Percentiles rank a stretch among this genome's conserved stretches.
These are phyloP conservation scores for Rhodeus uyekii DNA, from an alignment of 2,797 vertebrate genomes.

Conservation along the genomic window DNA sequence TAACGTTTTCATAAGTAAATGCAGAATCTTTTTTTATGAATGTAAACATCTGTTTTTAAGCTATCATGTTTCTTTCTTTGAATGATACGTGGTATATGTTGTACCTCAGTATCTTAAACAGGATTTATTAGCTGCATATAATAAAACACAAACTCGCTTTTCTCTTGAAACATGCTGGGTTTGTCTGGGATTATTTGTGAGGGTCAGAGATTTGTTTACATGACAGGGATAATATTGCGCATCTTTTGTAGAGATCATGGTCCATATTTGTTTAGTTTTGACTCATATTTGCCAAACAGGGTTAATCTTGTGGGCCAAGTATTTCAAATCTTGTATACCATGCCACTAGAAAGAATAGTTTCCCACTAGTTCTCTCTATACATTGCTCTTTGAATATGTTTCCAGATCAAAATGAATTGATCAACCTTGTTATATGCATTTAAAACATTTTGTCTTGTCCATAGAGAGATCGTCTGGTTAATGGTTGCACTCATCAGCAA, in stretches of 20 bases:
- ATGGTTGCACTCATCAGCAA: too few species aligned
- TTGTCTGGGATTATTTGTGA: neutral
- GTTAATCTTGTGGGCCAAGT: slow-evolving; percentile 4
- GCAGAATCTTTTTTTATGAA: neutral
- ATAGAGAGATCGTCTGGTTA: neutral
- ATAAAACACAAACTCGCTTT: neutral
- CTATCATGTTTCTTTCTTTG: neutral
- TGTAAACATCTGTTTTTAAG: slow-evolving; percentile 23
- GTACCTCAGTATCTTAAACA: slow-evolving; percentile 33
- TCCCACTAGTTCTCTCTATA: neutral
- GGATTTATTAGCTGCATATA: slow-evolving; percentile 15
- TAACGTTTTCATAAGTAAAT: neutral
- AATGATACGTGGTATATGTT: neutral
- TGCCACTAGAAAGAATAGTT: neutral
- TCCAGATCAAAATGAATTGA: neutral
- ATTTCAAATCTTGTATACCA: slow-evolving; percentile 11
- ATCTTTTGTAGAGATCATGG: slow-evolving; percentile 42
- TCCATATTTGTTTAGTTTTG: slow-evolving; percentile 45
- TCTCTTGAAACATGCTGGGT: neutral
- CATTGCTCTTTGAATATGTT: neutral
- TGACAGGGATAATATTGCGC: slow-evolving; percentile 13
- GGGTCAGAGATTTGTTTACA: slow-evolving; percentile 32
- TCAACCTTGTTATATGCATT: neutral
- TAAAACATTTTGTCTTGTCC: neutral
- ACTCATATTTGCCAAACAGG: slow-evolving; percentile 17